These are phyloP conservation scores for Poecilia latipinna DNA, from an alignment of 2,113 vertebrate genomes.

Conservation along the genomic window DNA sequence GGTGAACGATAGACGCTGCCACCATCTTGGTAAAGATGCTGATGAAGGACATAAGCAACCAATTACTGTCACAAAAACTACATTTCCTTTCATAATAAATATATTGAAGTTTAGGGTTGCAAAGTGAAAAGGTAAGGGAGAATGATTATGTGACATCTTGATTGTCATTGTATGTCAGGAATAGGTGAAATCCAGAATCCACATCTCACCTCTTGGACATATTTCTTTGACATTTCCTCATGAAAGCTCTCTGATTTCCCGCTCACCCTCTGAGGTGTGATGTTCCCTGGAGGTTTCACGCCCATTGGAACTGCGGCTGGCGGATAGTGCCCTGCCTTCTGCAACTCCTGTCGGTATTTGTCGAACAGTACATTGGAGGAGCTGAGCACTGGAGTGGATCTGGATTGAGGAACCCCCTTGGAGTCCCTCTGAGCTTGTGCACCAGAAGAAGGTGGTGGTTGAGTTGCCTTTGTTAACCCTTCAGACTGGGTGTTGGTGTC, in stretches of 20 bases:
- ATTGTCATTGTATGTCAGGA: background rate
- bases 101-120: background rate
- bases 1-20: slow-evolving; percentile 86
- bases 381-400: slow-evolving; percentile 65
- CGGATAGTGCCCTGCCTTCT: slow-evolving; percentile 84
- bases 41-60: slow-evolving; percentile 12
- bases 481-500: slow-evolving; percentile 73
- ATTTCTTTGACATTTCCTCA: slow-evolving; percentile 81
- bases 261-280: slow-evolving; percentile 75
- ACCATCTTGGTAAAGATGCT: slow-evolving; percentile 57
- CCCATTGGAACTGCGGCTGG: slow-evolving; percentile 82
- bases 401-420: slow-evolving; percentile 72
- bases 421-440: slow-evolving; percentile 76
- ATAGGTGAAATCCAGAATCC: background rate
- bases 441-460: slow-evolving; percentile 70
- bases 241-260: slow-evolving; percentile 85
- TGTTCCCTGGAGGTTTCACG: slow-evolving; percentile 81
- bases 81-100: background rate
- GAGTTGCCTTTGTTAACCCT: slow-evolving; percentile 70
- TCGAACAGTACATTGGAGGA: slow-evolving; percentile 82
- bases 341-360: slow-evolving; percentile 88
- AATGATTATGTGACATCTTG: background rate
- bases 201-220: slow-evolving; percentile 72
- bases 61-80: background rate
- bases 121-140: background rate